These are phyloP conservation scores for Noctua comes DNA, from an alignment of 2,888 invertebrate genomes.

Conservation along the genomic window DNA sequence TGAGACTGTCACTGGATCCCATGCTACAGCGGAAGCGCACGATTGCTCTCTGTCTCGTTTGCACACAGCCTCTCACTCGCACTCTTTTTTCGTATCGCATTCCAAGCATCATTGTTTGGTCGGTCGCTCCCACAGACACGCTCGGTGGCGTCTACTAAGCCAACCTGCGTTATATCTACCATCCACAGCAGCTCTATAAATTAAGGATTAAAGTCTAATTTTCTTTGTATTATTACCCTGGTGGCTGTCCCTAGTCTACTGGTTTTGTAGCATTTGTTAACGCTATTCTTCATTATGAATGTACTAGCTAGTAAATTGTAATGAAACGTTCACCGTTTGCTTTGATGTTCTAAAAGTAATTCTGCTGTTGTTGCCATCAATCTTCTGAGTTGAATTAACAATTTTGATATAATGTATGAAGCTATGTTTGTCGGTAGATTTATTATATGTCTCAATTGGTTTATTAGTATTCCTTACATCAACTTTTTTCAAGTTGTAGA, in stretches of 20 bases:
- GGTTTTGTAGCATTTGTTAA: slow-evolving; percentile 64
- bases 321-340: slow-evolving; percentile 56
- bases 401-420: slow-evolving; percentile 1
- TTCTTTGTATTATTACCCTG: slow-evolving; percentile 19
- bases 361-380: slow-evolving; percentile 14
- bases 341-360: slow-evolving; percentile 47
- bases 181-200: slow-evolving; percentile 68
- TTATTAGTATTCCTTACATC: background rate
- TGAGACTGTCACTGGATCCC: slow-evolving; percentile 63
- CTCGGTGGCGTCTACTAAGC: slow-evolving; percentile 72
- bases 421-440: background rate
- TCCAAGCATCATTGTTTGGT: slow-evolving; percentile 84
- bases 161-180: slow-evolving; percentile 52
- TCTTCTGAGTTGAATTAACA: slow-evolving; percentile 17
- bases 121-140: slow-evolving; percentile 84
- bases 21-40: slow-evolving; percentile 77
- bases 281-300: slow-evolving; percentile 63
- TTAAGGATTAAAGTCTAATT: slow-evolving; percentile 62
- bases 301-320: slow-evolving; percentile 60
- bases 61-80: slow-evolving; percentile 68
- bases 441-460: background rate
- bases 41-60: slow-evolving; percentile 69
- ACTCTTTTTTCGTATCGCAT: slow-evolving; percentile 82
- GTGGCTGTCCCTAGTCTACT: slow-evolving; percentile 48
- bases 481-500: background rate